A percentile compares a stretch with the other conserved stretches of the same genome.
phyloP scores from a whole-genome alignment of 1,140 invertebrate species.

The Adelges cooleyi region DNA sequence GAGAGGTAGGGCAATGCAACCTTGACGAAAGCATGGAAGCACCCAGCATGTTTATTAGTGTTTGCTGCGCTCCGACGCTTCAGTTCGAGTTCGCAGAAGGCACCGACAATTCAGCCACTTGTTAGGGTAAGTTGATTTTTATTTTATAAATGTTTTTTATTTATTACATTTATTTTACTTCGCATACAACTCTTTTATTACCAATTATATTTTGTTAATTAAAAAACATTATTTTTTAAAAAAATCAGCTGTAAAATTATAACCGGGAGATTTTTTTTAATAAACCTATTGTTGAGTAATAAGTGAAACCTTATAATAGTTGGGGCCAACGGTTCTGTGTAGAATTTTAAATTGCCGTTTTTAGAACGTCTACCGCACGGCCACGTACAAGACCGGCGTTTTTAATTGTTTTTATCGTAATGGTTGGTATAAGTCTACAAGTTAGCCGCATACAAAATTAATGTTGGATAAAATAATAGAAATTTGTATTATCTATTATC shows the following conservation, averaged over 20 bases:
- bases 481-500: no score
- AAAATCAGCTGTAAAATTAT: no score
- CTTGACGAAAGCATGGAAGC: conserved; percentile 26
- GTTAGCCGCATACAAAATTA: no score
- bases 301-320: conserved; percentile 20
- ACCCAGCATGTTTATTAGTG: conserved; percentile 19
- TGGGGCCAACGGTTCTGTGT: not conserved
- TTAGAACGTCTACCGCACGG: not conserved
- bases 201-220: no score
- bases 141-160: not conserved
- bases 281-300: not conserved
- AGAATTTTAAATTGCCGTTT: conserved; percentile 18
- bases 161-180: no score
- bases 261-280: not conserved
- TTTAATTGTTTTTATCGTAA: conserved; percentile 6
- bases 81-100: conserved; percentile 1
- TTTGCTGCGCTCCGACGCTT: not conserved
- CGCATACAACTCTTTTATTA: no score
- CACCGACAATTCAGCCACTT: not conserved
- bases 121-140: conserved; percentile 12
- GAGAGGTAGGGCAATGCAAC: conserved; percentile 24
- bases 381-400: not conserved
- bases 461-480: no score
- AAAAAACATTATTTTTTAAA: no score
- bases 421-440: no score